Conservation (phyloP, 2,797 vertebrate species). For the Botia almorhae region DNA sequence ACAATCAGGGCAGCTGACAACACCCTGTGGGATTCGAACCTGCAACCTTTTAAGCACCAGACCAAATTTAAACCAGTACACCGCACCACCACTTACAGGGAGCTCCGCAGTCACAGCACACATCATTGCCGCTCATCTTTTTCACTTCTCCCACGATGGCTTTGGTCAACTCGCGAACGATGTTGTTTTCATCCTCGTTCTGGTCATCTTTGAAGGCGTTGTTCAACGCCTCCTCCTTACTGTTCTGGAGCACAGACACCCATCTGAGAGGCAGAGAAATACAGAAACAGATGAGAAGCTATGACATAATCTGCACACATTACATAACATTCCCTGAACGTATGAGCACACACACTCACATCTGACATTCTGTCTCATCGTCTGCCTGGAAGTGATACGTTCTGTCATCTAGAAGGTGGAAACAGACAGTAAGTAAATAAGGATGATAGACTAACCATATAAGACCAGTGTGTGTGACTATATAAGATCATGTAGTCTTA, state of each 20-base stretch:
- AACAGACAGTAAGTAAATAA: background rate
- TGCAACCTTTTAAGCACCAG: background rate
- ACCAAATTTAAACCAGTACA: background rate
- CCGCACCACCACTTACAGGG: constrained; percentile 74
- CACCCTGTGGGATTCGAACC: background rate
- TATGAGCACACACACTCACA: constrained; percentile 80
- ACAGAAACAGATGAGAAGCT: background rate
- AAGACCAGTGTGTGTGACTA: background rate
- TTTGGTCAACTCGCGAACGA: constrained; percentile 93
- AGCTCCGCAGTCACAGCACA: constrained; percentile 94
- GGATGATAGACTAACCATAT: background rate
- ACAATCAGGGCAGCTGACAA: background rate
- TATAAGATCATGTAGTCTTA: no score
- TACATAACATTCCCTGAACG: background rate
- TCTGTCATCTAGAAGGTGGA: constrained; percentile 83
- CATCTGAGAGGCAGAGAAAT: constrained; percentile 71
- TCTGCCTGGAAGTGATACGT: constrained; percentile 96
- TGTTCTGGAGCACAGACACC: constrained; percentile 91
- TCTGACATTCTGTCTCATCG: constrained; percentile 92
- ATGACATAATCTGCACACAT: constrained; percentile 36
- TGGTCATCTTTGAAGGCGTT: constrained; percentile 92
- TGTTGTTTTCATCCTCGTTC: constrained; percentile 90
- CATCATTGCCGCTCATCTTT: constrained; percentile 90
- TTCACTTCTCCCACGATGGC: constrained; percentile 94
- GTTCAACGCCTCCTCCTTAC: constrained; percentile 91